A percentile compares a stretch with the other conserved stretches of the same genome.
Conservation (phyloP, 2,888 invertebrate genomes). For the Thecophora atra region DNA sequence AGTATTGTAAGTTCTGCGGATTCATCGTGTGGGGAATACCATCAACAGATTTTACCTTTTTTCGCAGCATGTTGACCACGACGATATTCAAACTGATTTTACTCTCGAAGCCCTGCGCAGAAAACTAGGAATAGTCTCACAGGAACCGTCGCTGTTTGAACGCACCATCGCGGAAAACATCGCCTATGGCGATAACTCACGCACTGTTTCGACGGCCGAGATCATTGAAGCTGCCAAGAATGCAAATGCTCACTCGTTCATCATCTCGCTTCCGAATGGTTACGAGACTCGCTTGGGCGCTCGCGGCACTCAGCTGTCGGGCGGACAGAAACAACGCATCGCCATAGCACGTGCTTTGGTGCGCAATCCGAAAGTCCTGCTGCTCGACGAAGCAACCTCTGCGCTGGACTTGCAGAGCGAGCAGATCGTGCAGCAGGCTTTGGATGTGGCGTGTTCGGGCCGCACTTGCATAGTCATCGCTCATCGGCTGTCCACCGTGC, state of each 20-base stretch:
- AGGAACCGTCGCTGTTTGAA: slow-evolving; percentile 87
- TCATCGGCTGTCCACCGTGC: slow-evolving; percentile 84
- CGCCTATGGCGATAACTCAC: slow-evolving; percentile 82
- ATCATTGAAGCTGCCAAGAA: slow-evolving; percentile 78
- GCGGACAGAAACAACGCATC: slow-evolving; percentile 89
- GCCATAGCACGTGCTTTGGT: slow-evolving; percentile 84
- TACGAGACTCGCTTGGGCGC: slow-evolving; percentile 81
- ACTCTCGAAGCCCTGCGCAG: slow-evolving; percentile 75
- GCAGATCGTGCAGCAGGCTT: slow-evolving; percentile 81
- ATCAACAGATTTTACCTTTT: not conserved
- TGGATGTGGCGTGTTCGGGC: slow-evolving; percentile 82
- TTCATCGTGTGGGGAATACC: too few species aligned
- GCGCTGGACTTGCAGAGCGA: slow-evolving; percentile 82
- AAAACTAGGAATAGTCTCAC: slow-evolving; percentile 84
- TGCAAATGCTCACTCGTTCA: slow-evolving; percentile 83
- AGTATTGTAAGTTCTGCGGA: slow-evolving; percentile 67
- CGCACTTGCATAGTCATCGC: slow-evolving; percentile 89
- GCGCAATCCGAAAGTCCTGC: slow-evolving; percentile 76
- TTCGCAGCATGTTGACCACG: slow-evolving; percentile 66
- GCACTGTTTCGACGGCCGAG: slow-evolving; percentile 74
- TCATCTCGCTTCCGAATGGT: slow-evolving; percentile 77
- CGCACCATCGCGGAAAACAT: slow-evolving; percentile 86
- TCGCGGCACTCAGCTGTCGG: slow-evolving; percentile 81
- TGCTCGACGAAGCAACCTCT: slow-evolving; percentile 82
- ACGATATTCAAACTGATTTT: slow-evolving; percentile 71